These are phyloP conservation scores for Cotesia chilonis DNA, from an alignment of 1,140 invertebrate genomes.

Conservation along the genomic window DNA sequence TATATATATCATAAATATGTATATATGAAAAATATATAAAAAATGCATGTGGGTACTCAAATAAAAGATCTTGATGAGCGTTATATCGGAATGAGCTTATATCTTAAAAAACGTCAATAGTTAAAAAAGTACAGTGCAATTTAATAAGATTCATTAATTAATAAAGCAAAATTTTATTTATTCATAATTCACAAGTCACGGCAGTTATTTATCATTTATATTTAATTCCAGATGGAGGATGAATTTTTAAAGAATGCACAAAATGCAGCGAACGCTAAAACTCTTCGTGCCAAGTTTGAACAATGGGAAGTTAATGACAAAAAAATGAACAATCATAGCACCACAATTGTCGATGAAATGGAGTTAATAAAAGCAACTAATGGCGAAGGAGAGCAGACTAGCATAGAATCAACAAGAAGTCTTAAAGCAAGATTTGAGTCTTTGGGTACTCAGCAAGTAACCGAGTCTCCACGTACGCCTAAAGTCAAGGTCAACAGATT, in stretches of 20 bases:
- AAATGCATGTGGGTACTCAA: too few relatives aligned
- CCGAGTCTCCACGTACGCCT: conserved; percentile 64
- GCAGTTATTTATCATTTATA: not conserved
- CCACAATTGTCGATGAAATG: conserved; percentile 52
- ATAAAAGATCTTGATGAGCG: too few relatives aligned
- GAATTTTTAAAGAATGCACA: conserved; percentile 76
- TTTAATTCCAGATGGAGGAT: conserved; percentile 64
- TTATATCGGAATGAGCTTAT: too few relatives aligned
- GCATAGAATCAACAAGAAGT: conserved; percentile 80
- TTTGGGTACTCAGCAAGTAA: conserved; percentile 68
- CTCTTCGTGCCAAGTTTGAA: conserved; percentile 90
- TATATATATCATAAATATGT: too few relatives aligned
- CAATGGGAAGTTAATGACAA: conserved; percentile 83
- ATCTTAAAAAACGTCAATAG: too few relatives aligned
- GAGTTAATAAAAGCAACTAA: conserved; percentile 63
- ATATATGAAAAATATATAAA: too few relatives aligned
- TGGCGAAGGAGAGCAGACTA: conserved; percentile 66
- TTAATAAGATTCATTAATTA: too few relatives aligned
- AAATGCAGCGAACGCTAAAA: conserved; percentile 83
- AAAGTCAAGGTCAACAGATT: conserved; percentile 84
- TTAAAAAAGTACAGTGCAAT: too few relatives aligned
- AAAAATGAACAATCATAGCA: conserved; percentile 47
- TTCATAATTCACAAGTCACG: too few relatives aligned
- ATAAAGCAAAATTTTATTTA: too few relatives aligned
- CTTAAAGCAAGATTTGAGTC: conserved; percentile 86